A percentile compares a stretch with the other conserved stretches of the same genome.
These are phyloP conservation scores for Noctua janthina DNA, from an alignment of 2,888 invertebrate genomes.

Conservation along the genomic window DNA sequence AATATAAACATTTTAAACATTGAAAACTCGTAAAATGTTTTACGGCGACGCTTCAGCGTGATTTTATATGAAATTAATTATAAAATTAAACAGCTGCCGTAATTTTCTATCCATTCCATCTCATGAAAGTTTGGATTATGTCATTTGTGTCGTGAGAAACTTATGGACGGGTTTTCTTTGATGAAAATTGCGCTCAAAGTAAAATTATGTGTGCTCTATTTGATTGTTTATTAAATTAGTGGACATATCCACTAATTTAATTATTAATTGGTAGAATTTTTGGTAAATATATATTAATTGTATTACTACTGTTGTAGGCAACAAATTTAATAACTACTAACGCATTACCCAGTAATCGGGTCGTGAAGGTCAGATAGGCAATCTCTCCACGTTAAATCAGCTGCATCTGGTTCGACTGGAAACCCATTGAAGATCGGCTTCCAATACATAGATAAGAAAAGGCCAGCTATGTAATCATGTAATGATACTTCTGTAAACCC, in stretches of 20 bases:
- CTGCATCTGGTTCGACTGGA: not conserved
- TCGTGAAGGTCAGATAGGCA: not conserved
- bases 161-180: conserved; percentile 3
- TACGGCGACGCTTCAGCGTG: conserved; percentile 38
- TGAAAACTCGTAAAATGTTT: conserved; percentile 59
- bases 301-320: not conserved
- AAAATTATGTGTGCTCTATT: not conserved
- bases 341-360: not conserved
- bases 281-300: not conserved
- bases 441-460: not conserved
- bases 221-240: not conserved
- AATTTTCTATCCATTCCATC: conserved; percentile 4
- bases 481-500: not conserved
- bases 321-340: not conserved
- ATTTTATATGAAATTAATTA: conserved; percentile 53
- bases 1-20: conserved; percentile 59
- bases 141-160: conserved; percentile 26
- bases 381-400: not conserved
- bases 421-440: not conserved
- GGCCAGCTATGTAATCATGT: not conserved
- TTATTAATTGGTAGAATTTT: not conserved
- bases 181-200: not conserved
- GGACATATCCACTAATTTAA: too few species aligned
- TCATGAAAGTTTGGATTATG: conserved; percentile 28
- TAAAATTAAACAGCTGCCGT: conserved; percentile 29